These are phyloP conservation scores for Caenorhabditis tropicalis DNA, from an alignment of 1,140 invertebrate genomes.

Conservation along the genomic window DNA sequence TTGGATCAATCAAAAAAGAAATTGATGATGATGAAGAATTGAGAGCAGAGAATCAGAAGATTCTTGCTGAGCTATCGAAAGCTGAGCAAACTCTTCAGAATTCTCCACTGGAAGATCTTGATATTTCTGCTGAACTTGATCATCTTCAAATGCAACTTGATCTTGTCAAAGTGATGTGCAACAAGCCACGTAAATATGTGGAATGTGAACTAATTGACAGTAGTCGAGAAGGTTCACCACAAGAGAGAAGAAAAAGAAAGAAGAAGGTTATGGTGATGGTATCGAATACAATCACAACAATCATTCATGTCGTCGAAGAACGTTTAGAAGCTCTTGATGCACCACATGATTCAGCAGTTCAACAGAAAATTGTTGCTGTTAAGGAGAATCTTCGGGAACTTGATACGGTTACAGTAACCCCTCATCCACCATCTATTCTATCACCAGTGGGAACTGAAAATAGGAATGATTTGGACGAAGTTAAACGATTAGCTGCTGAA, in stretches of 20 bases:
- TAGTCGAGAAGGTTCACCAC: constrained; percentile 46
- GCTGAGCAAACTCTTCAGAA: constrained; percentile 46
- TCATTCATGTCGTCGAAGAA: constrained; percentile 58
- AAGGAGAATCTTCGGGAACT: constrained; percentile 39
- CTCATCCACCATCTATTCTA: background rate
- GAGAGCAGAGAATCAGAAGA: constrained; percentile 46
- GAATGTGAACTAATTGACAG: constrained; percentile 49
- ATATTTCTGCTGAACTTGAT: constrained; percentile 47
- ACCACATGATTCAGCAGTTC: constrained; percentile 31
- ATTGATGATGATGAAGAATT: constrained; percentile 50
- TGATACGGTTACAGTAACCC: constrained; percentile 13
- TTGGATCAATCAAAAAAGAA: constrained; percentile 28
- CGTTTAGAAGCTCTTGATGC: constrained; percentile 3
- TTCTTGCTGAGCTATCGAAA: constrained; percentile 41
- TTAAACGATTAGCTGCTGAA: constrained; percentile 34
- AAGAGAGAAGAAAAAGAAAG: constrained; percentile 12
- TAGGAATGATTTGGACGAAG: constrained; percentile 7
- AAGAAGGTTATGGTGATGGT: constrained; percentile 56
- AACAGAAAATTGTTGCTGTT: constrained; percentile 38
- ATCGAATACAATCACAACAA: constrained; percentile 56
- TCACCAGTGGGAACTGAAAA: constrained; percentile 31
- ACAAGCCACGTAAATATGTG: constrained; percentile 53
- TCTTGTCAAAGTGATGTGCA: constrained; percentile 53
- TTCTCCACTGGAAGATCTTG: constrained; percentile 29
- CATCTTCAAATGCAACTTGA: constrained; percentile 56